A percentile compares a stretch with the other conserved stretches of the same genome.
Evolutionary conservation across 2,888 invertebrate species (phyloP).

Genomic region (Clepsis dumicolana): DNA sequence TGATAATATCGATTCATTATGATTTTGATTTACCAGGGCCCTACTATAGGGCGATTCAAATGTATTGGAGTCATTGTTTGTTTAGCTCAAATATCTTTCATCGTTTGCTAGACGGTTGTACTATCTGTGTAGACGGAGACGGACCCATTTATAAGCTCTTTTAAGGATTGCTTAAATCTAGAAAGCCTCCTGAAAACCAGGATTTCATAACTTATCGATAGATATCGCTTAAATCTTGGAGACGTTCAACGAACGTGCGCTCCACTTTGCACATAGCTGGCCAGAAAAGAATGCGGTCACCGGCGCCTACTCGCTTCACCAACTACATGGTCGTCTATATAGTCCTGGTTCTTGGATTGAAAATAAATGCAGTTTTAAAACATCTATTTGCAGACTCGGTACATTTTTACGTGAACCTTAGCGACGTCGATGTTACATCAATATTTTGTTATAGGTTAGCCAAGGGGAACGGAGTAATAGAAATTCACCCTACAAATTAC

Average conservation of each 20-base stretch:
- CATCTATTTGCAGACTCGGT: conserved; percentile 1
- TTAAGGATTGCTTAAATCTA: not conserved
- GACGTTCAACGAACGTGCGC: conserved; percentile 70
- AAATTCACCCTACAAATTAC: conserved; percentile 42
- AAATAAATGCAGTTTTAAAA: conserved; percentile 29
- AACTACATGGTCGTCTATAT: conserved; percentile 54
- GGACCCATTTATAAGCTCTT: too few relatives aligned
- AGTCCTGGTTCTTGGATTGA: conserved; percentile 52
- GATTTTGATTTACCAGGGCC: not conserved
- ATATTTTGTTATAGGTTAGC: not conserved
- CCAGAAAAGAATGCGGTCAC: conserved; percentile 78
- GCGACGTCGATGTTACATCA: not conserved
- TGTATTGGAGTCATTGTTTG: not conserved
- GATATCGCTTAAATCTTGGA: conserved; percentile 59
- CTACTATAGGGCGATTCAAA: too few relatives aligned
- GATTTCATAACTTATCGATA: conserved; percentile 53
- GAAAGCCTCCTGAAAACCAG: conserved; percentile 46
- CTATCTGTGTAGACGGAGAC: too few relatives aligned
- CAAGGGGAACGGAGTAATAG: conserved; percentile 24
- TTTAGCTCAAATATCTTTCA: too few relatives aligned
- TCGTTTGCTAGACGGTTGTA: too few relatives aligned
- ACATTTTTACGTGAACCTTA: not conserved
- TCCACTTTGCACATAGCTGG: conserved; percentile 71
- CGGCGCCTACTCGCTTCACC: conserved; percentile 61
- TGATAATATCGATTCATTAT: conserved; percentile 10